These are phyloP conservation scores for Nannoperca obscura DNA, from an alignment of 2,797 vertebrate genomes.

Conservation along the genomic window DNA sequence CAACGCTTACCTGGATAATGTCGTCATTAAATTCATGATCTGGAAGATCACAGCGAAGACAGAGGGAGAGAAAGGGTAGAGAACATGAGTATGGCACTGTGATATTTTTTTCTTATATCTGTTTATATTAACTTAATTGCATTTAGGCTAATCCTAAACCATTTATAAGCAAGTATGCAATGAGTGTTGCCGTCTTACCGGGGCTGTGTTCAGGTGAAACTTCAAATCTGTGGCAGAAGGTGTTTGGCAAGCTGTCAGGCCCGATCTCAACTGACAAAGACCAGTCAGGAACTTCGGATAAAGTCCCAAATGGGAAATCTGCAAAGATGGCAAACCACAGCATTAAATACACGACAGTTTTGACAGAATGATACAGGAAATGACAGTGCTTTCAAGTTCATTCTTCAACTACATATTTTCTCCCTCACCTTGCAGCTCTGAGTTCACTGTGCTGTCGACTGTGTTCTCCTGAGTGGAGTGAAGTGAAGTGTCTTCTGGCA, in stretches of 20 bases:
- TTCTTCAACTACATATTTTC: neutral
- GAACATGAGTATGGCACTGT: slow-evolving; percentile 1
- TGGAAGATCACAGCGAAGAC: slow-evolving; percentile 49
- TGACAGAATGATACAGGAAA: neutral
- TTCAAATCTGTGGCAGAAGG: slow-evolving; percentile 84
- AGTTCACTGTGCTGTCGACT: slow-evolving; percentile 82
- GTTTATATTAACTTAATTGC: neutral
- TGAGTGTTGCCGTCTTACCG: slow-evolving; percentile 66
- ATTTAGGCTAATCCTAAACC: neutral
- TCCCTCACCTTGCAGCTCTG: slow-evolving; percentile 59
- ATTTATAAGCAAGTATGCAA: neutral
- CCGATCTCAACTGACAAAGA: slow-evolving; percentile 74
- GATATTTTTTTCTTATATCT: neutral
- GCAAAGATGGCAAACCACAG: slow-evolving; percentile 21
- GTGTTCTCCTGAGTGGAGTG: slow-evolving; percentile 86
- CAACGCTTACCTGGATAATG: slow-evolving; percentile 80
- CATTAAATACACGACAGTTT: neutral
- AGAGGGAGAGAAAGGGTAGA: slow-evolving; percentile 32
- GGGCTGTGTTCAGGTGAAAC: slow-evolving; percentile 88
- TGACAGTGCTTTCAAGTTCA: neutral
- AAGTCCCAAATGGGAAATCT: slow-evolving; percentile 15
- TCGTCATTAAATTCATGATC: slow-evolving; percentile 59
- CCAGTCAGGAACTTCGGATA: slow-evolving; percentile 74
- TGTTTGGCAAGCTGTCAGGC: slow-evolving; percentile 79
- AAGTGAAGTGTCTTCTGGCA: slow-evolving; percentile 28